These are phyloP conservation scores for Dufourea novaeangliae DNA, from an alignment of 1,140 invertebrate species.

Conservation along the genomic window DNA sequence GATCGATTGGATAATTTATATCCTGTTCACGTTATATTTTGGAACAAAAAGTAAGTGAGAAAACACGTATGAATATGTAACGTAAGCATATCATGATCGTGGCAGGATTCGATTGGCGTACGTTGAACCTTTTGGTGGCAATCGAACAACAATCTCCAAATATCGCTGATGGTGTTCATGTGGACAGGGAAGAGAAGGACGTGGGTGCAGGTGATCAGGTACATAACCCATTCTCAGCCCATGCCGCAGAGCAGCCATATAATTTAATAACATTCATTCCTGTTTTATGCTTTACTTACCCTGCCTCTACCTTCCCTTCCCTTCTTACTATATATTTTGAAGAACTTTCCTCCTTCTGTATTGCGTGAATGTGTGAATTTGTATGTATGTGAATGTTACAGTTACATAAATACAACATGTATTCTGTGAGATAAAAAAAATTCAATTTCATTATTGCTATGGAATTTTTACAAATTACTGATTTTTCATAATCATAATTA, in stretches of 20 bases:
- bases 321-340: constrained; percentile 17
- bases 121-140: constrained; percentile 98
- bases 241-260: constrained; percentile 79
- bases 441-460: background rate
- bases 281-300: constrained; percentile 33
- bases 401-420: constrained; percentile 6
- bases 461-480: background rate
- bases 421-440: constrained; percentile 11
- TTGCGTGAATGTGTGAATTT: constrained; percentile 49
- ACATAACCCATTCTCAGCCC: constrained; percentile 82
- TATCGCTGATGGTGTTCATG: constrained; percentile 98
- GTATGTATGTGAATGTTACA: constrained; percentile 20
- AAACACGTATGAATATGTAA: constrained; percentile 72
- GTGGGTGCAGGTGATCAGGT: constrained; percentile 99
- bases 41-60: constrained; percentile 47
- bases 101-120: constrained; percentile 98
- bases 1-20: constrained; percentile 54
- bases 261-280: constrained; percentile 56
- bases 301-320: background rate
- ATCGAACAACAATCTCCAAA: constrained; percentile 98
- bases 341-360: constrained; percentile 42
- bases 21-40: constrained; percentile 55
- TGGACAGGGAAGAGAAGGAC: constrained; percentile 93
- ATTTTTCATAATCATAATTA: constrained; percentile 18
- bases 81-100: constrained; percentile 79